Percentiles rank a stretch among this genome's conserved stretches.
These are phyloP conservation scores for Tiliacea aurago DNA, from an alignment of 2,888 invertebrate species.

Conservation along the genomic window DNA sequence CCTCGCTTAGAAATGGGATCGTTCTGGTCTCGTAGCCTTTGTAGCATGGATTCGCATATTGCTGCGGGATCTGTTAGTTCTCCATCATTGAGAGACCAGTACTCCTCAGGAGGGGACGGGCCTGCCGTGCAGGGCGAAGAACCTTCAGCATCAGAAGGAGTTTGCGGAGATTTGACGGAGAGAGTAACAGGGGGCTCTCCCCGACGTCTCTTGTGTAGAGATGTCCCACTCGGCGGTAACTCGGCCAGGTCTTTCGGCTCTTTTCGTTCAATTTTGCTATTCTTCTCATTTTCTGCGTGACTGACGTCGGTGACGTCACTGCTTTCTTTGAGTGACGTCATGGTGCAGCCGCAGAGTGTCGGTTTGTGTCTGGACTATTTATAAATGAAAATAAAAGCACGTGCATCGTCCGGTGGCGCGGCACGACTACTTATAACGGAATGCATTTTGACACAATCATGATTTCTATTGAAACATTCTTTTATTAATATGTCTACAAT, in stretches of 20 bases:
- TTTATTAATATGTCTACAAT: slow-evolving; percentile 40
- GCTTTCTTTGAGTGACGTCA: slow-evolving; percentile 81
- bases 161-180: slow-evolving; percentile 82
- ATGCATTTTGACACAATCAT: slow-evolving; percentile 78
- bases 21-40: slow-evolving; percentile 81
- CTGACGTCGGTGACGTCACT: slow-evolving; percentile 77
- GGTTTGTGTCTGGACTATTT: slow-evolving; percentile 81
- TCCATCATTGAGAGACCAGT: slow-evolving; percentile 76
- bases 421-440: slow-evolving; percentile 78
- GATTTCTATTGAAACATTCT: slow-evolving; percentile 58
- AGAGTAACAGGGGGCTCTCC: slow-evolving; percentile 85
- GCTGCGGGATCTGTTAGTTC: slow-evolving; percentile 80
- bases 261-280: slow-evolving; percentile 62
- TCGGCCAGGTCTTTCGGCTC: slow-evolving; percentile 79
- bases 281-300: slow-evolving; percentile 66
- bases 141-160: slow-evolving; percentile 85
- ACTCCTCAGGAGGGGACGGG: slow-evolving; percentile 80
- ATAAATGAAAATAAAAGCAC: slow-evolving; percentile 85
- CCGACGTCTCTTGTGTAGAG: slow-evolving; percentile 85
- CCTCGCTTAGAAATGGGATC: slow-evolving; percentile 89
- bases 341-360: slow-evolving; percentile 70
- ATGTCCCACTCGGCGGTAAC: slow-evolving; percentile 84
- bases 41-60: slow-evolving; percentile 84
- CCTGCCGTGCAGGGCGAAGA: slow-evolving; percentile 86
- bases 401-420: slow-evolving; percentile 75